Evolutionary conservation across 2,797 vertebrate species (phyloP), one percentile per base, ranked within the genome.

Genomic region (Lutjanus campechanus): DNA sequence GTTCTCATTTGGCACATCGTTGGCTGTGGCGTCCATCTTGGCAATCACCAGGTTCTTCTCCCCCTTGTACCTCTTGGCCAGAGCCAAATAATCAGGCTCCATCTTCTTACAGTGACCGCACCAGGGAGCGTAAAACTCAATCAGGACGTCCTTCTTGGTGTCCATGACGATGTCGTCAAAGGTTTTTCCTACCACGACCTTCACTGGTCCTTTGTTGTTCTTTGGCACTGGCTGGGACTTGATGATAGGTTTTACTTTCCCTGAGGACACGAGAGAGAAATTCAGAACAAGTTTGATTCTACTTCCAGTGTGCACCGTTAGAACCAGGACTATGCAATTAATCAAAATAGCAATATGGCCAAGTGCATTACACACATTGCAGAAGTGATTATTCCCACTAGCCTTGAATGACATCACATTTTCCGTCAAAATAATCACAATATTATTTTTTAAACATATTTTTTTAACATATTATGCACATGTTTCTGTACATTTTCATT

Each of bases 101-200:
- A 99, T 70, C 82, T 98, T 96, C 91, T 98, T 99, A 92, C 98
- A 99, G 89, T 99, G 98, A 63, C 98, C 98, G 1, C 98, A 99
- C 98, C 98, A 99, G 0, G 98, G 98, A 0, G 98, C 98, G 0
- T 99, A 99, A 89, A 99, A 97, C 91, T 99, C 98, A 0, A 99
- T 97, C 6, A 99, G 96, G 84, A 99, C 97, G 2, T 99, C 98
- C 47, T 97, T 97, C 83, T 96, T 93, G 50, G 95, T 83, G 79
- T 99, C 97, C 98, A 99, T 96, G 83, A 99, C 97, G 1, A 99
- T 95, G 1, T 97, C 89, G 0, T 98, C 96, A 46, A 99, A 99
- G 2, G 96, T 99, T 89, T 98, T 99, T 58, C 98, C 98, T 46
- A 99, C 98, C 41, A 99, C 97, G 16, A 98, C 95, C 84, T 95